Conservation (phyloP, 2,888 invertebrate species). For the Eilema caniola region DNA sequence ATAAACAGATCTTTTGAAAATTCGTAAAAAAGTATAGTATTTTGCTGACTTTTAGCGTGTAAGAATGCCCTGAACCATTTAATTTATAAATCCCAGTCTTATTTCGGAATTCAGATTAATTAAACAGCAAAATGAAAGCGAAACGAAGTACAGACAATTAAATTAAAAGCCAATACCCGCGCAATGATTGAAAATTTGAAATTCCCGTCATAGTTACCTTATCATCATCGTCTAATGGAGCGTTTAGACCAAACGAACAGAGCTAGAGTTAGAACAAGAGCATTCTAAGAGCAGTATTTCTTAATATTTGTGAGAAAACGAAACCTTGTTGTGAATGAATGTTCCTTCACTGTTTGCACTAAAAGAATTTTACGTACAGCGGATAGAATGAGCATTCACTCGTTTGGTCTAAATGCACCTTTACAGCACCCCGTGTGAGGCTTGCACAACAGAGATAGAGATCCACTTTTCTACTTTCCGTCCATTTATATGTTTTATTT, state of each 20-base stretch:
- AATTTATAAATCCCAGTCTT: constrained; percentile 31
- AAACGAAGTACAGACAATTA: constrained; percentile 67
- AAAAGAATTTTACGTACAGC: too few relatives aligned
- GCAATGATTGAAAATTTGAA: constrained; percentile 68
- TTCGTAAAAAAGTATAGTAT: not conserved
- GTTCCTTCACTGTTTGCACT: too few relatives aligned
- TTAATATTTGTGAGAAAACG: too few relatives aligned
- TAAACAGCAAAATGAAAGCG: constrained; percentile 56
- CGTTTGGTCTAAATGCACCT: too few relatives aligned
- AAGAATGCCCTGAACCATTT: not conserved
- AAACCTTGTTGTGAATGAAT: too few relatives aligned
- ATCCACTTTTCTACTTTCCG: not conserved
- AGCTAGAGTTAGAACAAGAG: too few relatives aligned
- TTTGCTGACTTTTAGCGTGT: not conserved
- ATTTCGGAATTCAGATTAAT: constrained; percentile 37
- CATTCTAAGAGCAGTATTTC: too few relatives aligned
- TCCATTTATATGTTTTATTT: not conserved
- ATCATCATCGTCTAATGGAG: too few relatives aligned
- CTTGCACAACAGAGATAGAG: not conserved
- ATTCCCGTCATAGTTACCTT: constrained; percentile 55
- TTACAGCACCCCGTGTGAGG: not conserved
- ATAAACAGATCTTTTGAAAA: too few relatives aligned
- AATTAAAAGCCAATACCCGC: constrained; percentile 75
- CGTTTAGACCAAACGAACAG: too few relatives aligned
- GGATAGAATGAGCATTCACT: too few relatives aligned